phyloP scores from a whole-genome alignment of 2,888 invertebrate genomes.

The Athalia rosae region DNA sequence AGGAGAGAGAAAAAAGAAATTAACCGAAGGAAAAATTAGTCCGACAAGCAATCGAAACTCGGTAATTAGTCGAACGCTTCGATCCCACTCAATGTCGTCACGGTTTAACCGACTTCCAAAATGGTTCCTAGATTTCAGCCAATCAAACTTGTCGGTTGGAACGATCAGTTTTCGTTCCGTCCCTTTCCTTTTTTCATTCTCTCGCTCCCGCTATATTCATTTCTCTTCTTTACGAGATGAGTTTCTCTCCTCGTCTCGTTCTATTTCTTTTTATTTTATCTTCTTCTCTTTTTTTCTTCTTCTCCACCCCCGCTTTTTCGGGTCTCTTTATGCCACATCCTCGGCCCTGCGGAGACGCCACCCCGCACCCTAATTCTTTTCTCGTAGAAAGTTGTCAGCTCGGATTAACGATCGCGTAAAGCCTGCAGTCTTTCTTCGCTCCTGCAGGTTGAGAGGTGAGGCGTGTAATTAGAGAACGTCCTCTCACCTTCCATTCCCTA shows the following conservation, averaged over 20 bases:
- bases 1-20: too few species aligned
- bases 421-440: slow-evolving; percentile 36
- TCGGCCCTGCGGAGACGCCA: not conserved
- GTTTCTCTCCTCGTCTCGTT: not conserved
- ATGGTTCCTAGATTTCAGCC: not conserved
- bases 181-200: not conserved
- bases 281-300: not conserved
- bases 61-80: too few species aligned
- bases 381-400: slow-evolving; percentile 36
- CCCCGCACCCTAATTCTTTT: not conserved
- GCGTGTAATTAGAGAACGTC: slow-evolving; percentile 41
- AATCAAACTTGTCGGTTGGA: slow-evolving; percentile 29
- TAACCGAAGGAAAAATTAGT: too few species aligned
- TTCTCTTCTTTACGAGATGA: not conserved
- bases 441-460: slow-evolving; percentile 34
- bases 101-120: not conserved
- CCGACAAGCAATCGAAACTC: too few species aligned
- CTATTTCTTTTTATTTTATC: not conserved
- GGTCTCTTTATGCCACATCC: too few species aligned
- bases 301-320: not conserved
- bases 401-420: slow-evolving; percentile 41
- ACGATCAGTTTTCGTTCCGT: not conserved
- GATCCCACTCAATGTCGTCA: too few species aligned
- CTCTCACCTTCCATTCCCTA: not conserved
- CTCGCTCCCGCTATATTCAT: not conserved